phyloP scores from a whole-genome alignment of 1,140 invertebrate genomes.

The Aphis craccivora region DNA sequence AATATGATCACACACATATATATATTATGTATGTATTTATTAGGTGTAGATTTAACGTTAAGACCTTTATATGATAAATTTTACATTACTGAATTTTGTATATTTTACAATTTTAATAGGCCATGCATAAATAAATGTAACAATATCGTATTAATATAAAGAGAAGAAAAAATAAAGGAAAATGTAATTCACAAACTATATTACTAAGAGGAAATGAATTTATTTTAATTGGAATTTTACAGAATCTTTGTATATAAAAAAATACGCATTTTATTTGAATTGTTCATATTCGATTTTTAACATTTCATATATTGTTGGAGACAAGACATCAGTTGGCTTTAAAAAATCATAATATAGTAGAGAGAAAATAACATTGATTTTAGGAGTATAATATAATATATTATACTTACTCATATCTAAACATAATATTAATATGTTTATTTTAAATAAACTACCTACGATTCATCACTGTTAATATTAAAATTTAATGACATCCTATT shows the following conservation, averaged over 20 bases:
- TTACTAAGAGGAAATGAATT: background rate
- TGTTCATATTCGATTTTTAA: background rate
- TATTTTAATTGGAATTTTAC: background rate
- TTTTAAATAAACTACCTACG: background rate
- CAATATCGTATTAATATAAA: background rate
- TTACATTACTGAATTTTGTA: background rate
- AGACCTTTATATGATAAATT: background rate
- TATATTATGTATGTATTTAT: background rate
- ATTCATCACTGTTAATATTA: background rate
- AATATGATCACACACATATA: background rate
- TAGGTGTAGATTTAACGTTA: background rate
- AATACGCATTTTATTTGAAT: background rate
- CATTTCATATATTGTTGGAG: background rate
- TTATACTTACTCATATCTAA: too few relatives aligned
- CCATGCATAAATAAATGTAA: background rate
- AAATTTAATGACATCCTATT: background rate
- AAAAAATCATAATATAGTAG: background rate
- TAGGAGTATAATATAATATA: background rate
- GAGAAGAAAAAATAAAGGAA: background rate
- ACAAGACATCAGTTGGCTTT: background rate
- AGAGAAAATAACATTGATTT: background rate
- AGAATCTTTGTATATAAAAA: background rate
- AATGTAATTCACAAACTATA: background rate
- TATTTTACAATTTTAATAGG: background rate
- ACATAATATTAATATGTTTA: background rate